These are phyloP conservation scores for Lepidotrigona ventralis DNA, from an alignment of 1,140 invertebrate genomes.

Conservation along the genomic window DNA sequence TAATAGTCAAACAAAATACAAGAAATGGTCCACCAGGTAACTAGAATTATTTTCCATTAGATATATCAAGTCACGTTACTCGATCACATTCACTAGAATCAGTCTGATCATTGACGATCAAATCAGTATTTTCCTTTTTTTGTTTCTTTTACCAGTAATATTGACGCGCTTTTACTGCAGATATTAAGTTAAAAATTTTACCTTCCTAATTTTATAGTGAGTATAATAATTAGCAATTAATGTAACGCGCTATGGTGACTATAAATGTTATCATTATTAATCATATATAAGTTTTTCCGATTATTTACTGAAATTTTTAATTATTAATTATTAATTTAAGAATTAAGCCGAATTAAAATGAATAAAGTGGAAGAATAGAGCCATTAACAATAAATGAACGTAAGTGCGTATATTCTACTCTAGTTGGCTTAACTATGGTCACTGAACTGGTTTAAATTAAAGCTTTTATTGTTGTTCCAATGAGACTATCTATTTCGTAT, in stretches of 20 bases:
- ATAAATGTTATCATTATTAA: not conserved
- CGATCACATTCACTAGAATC: not conserved
- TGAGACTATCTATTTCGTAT: not conserved
- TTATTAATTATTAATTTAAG: not conserved
- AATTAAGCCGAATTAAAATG: not conserved
- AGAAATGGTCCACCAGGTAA: constrained; percentile 33
- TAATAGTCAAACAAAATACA: not conserved
- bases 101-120: too few relatives aligned
- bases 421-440: not conserved
- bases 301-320: not conserved
- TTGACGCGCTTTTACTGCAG: not conserved
- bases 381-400: not conserved
- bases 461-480: too few relatives aligned
- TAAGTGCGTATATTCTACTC: too few relatives aligned
- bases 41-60: not conserved
- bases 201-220: not conserved
- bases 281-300: not conserved
- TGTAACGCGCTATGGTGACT: not conserved
- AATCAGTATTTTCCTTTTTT: not conserved
- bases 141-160: not conserved
- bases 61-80: not conserved
- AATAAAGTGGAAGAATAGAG: not conserved
- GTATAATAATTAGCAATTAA: not conserved
- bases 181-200: not conserved
- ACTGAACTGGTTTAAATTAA: too few relatives aligned